These are phyloP conservation scores for Dendropsophus ebraccatus DNA, from an alignment of 2,113 vertebrate genomes.

Conservation along the genomic window DNA sequence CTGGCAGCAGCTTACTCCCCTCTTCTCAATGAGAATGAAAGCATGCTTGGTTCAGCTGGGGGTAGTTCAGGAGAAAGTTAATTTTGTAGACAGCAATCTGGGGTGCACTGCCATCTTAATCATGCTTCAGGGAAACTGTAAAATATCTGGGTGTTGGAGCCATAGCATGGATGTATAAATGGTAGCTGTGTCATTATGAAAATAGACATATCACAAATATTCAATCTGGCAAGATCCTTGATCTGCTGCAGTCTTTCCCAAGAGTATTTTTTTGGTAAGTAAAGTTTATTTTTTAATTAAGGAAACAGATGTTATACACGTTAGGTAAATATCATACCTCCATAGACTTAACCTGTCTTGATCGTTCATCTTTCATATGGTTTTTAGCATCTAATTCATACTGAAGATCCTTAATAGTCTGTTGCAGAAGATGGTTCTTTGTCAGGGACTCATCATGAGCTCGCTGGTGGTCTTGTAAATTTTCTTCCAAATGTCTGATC, in stretches of 20 bases:
- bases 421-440: conserved; percentile 79
- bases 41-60: too few relatives aligned
- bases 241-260: neutral
- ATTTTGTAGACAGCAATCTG: too few relatives aligned
- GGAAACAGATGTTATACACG: neutral
- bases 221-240: neutral
- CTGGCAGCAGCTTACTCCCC: too few relatives aligned
- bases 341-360: conserved; percentile 84
- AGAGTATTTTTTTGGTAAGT: too few relatives aligned
- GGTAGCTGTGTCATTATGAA: neutral
- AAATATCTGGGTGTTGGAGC: too few relatives aligned
- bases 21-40: too few relatives aligned
- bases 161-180: too few relatives aligned
- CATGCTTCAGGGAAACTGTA: too few relatives aligned
- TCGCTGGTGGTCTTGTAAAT: conserved; percentile 79
- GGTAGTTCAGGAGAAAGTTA: too few relatives aligned
- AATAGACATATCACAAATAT: neutral
- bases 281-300: neutral
- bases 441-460: conserved; percentile 83
- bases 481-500: conserved; percentile 81
- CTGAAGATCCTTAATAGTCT: conserved; percentile 84
- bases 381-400: conserved; percentile 79
- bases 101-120: too few relatives aligned
- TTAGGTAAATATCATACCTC: conserved; percentile 77
- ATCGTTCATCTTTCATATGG: conserved; percentile 82